Base-by-base conservation (phyloP, 2,113 vertebrate species). In the Trichechus manatus region DNA sequence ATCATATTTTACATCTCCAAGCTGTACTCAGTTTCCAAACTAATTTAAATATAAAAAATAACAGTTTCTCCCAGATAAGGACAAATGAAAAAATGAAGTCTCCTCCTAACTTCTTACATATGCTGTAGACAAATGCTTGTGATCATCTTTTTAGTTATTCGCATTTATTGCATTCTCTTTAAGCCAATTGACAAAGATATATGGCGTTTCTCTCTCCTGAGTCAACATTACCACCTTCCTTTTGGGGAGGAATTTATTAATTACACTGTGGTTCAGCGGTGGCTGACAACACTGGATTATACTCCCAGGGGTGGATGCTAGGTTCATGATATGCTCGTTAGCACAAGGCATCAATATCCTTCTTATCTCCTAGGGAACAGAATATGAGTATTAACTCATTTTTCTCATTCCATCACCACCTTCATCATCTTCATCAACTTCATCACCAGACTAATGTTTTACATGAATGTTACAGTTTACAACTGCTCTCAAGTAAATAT, bases 91-190 rank as follows among this genome's bases (percentile, higher is more conserved):
- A 84, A 87, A 82, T 44, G 64, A 86, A 72, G 23, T 83, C 17
- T 94, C 53, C 84, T 80, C 70, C 27, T 86, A 87, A 91, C 20
- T 68, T 95, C 36, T 80, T 89, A 39, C 15, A 78, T 14, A 42
- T 84, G n/a, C 6, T 36, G 10, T 9, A 81, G 56, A 87, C 33
- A 95, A 80, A 92, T n/a, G 42, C 5, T 33, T 56, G 6, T 84
- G 14, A 78, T 93, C 63, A 79, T 63, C 39, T 84, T 75, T 93
- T 93, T 56, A 93, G n/a, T 95, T 95, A 68, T 87, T 93, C 25
- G 72, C 50, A 95, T 81, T 89, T 86, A 61, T 72, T 75, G 6
- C 31, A 39, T 68, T 86, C 39, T 8, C 66, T 87, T 87, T 70
- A 89, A 66, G 23, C 36, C 20, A 94, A 36, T 2, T 6, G 25